Conservation (phyloP, 2,113 vertebrate genomes). For the Phodopus roborovskii region DNA sequence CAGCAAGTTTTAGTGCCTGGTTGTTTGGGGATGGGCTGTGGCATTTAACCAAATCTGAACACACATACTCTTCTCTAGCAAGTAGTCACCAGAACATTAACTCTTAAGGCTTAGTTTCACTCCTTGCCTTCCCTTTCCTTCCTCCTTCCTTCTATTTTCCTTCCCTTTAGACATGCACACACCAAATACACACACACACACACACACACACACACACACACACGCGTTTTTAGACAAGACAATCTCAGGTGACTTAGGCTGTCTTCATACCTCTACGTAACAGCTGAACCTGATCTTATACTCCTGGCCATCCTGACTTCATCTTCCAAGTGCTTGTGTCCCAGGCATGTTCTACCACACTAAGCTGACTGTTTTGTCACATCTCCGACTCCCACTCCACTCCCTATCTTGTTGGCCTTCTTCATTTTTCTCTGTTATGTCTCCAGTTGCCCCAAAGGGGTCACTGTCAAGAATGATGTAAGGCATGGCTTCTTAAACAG, state of each 20-base stretch:
- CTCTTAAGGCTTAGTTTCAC: constrained; percentile 46
- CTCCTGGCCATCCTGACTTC: neutral
- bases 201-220: neutral
- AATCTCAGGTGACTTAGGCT: neutral
- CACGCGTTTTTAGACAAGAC: neutral
- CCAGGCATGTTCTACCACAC: no score
- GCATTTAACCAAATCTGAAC: neutral
- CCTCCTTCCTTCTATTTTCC: no score
- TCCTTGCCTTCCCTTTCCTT: neutral
- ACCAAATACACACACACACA: neutral
- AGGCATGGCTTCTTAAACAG: neutral
- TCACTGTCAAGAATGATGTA: neutral
- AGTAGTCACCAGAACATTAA: neutral
- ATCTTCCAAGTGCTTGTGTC: neutral
- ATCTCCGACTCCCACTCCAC: neutral
- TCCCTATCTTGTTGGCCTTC: neutral
- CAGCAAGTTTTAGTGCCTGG: neutral
- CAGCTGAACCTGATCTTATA: neutral
- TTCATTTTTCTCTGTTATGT: neutral
- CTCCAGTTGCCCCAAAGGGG: neutral
- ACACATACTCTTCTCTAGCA: constrained; percentile 16
- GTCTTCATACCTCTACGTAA: neutral
- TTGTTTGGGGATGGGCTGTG: neutral
- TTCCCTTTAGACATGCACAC: neutral
- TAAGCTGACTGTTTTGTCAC: neutral